A percentile compares a stretch with the other conserved stretches of the same genome.
These are phyloP conservation scores for Cheirogaleus medius DNA, from an alignment of 2,113 vertebrate genomes.

Conservation along the genomic window DNA sequence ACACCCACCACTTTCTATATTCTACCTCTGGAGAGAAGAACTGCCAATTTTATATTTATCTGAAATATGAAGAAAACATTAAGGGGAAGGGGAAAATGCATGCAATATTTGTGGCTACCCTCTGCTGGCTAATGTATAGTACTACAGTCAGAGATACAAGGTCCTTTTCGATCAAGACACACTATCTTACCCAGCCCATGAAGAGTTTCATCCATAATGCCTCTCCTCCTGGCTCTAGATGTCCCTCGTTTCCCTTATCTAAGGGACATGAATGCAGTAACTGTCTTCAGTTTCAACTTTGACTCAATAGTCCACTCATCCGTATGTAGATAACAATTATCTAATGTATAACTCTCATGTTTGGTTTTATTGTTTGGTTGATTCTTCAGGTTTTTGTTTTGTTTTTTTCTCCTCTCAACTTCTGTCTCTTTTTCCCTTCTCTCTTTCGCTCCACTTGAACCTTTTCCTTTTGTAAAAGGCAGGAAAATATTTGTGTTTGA, in stretches of 20 bases:
- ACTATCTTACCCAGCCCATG: fast-evolving
- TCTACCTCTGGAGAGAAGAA: constrained; percentile 9
- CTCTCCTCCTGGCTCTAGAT: neutral
- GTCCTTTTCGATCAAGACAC: fast-evolving
- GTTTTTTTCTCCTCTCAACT: too few species aligned
- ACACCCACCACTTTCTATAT: neutral
- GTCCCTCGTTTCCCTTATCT: neutral
- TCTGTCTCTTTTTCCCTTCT: neutral
- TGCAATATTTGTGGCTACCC: neutral
- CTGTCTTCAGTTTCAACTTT: neutral
- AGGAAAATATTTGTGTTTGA: neutral
- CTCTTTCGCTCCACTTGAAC: neutral
- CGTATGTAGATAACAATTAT: neutral
- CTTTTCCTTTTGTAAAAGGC: neutral
- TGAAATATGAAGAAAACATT: neutral
- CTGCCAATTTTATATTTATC: neutral
- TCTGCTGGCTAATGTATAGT: neutral
- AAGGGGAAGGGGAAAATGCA: neutral
- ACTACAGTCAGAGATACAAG: neutral
- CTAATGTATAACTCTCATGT: neutral
- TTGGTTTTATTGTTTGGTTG: neutral
- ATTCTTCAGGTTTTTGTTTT: neutral
- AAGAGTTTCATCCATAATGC: neutral
- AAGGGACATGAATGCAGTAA: neutral
- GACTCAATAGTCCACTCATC: neutral